phyloP scores from a whole-genome alignment of 2,797 vertebrate species.

The Mycteria americana region DNA sequence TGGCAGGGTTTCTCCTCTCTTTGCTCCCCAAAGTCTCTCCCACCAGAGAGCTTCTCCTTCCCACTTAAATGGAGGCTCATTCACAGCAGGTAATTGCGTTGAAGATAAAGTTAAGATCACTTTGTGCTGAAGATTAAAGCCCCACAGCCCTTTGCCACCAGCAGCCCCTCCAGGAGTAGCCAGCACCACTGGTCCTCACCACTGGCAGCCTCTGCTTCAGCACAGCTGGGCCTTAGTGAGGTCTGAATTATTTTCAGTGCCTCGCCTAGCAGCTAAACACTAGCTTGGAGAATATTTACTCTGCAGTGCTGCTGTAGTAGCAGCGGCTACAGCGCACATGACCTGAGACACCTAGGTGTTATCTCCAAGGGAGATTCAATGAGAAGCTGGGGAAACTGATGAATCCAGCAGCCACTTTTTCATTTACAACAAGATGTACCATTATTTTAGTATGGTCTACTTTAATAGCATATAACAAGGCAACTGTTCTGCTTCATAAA shows the following conservation, averaged over 20 bases:
- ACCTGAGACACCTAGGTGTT: not conserved
- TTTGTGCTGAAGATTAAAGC: not conserved
- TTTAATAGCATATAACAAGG: not conserved
- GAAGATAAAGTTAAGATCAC: not conserved
- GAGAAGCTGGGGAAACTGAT: not conserved
- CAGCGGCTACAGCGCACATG: fast-evolving
- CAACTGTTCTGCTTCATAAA: not conserved
- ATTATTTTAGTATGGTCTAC: not conserved
- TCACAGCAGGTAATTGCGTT: not conserved
- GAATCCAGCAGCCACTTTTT: not conserved
- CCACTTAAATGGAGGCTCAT: not conserved
- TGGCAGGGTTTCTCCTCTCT: not conserved
- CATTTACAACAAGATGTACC: not conserved
- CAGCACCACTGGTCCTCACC: not conserved
- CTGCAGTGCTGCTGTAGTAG: not conserved
- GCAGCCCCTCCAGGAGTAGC: not conserved
- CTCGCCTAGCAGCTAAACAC: not conserved
- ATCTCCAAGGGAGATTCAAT: not conserved
- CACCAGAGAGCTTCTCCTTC: not conserved
- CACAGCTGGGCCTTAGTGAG: not conserved
- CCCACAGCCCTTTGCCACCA: not conserved
- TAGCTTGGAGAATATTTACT: not conserved
- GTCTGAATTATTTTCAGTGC: not conserved
- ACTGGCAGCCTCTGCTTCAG: not conserved
- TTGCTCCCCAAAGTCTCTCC: not conserved